A percentile compares a stretch with the other conserved stretches of the same genome.
Evolutionary conservation across 2,113 vertebrate species (phyloP).

Genomic region (Pelobates fuscus): DNA sequence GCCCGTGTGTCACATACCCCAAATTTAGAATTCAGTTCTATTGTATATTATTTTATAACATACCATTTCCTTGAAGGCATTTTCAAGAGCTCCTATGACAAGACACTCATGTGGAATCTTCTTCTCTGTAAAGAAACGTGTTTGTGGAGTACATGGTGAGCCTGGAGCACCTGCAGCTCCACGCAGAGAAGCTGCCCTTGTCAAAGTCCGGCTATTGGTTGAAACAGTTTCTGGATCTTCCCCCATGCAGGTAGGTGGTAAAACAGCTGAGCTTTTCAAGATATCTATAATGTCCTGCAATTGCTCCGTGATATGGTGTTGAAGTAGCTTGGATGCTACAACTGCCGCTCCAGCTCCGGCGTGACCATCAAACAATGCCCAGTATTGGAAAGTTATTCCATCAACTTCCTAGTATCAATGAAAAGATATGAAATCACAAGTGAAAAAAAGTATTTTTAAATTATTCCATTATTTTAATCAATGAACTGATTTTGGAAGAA

Average conservation of each 20-base stretch:
- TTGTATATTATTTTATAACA: no score
- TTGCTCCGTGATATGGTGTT: conserved; percentile 87
- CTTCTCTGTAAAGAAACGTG: conserved; percentile 95
- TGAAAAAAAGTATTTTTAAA: neutral
- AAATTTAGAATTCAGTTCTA: no score
- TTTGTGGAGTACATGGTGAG: conserved; percentile 80
- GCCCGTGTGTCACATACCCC: no score
- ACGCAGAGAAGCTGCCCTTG: conserved; percentile 84
- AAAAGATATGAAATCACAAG: neutral
- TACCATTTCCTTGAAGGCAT: conserved; percentile 97
- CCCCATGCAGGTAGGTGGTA: conserved; percentile 84
- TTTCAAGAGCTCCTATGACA: conserved; percentile 92
- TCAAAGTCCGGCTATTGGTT: conserved; percentile 76
- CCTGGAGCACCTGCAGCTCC: conserved; percentile 85
- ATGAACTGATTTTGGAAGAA: no score
- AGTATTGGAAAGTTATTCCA: conserved; percentile 87
- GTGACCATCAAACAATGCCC: conserved; percentile 94
- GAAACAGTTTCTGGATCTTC: conserved; percentile 78
- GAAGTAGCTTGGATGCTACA: conserved; percentile 85
- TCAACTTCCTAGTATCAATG: conserved; percentile 70
- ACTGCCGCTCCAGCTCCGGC: conserved; percentile 90
- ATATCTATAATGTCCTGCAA: conserved; percentile 90
- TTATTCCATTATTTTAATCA: no score
- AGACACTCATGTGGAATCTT: conserved; percentile 93
- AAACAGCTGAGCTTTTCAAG: conserved; percentile 74